Conservation (phyloP, 2,888 invertebrate species). For the Mayetiola destructor region DNA sequence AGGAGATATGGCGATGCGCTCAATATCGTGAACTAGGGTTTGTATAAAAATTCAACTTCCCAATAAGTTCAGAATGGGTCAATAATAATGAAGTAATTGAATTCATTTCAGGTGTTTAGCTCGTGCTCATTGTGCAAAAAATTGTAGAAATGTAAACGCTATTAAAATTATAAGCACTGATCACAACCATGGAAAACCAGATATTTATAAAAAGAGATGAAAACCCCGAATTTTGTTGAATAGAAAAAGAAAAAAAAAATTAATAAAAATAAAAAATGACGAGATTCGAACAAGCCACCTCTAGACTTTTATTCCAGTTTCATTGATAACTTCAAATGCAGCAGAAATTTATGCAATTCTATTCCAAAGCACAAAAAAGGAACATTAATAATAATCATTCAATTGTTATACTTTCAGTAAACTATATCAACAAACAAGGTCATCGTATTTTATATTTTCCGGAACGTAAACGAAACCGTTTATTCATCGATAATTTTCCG, state of each 20-base stretch:
- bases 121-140: neutral
- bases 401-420: neutral
- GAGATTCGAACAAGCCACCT: no score
- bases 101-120: neutral
- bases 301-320: no score
- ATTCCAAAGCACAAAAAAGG: no score
- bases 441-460: neutral
- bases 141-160: neutral
- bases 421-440: neutral
- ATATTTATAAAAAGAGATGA: neutral
- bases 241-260: no score
- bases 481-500: neutral
- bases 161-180: neutral
- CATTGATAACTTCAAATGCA: no score
- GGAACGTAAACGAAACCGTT: neutral
- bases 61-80: neutral
- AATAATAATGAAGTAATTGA: neutral
- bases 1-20: neutral
- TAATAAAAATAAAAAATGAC: no score
- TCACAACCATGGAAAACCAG: conserved; percentile 1
- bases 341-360: no score
- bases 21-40: neutral
- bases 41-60: neutral
- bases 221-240: neutral
- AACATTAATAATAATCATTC: no score